phyloP scores from a whole-genome alignment of 2,888 invertebrate genomes.

The Tenthredo livida region DNA sequence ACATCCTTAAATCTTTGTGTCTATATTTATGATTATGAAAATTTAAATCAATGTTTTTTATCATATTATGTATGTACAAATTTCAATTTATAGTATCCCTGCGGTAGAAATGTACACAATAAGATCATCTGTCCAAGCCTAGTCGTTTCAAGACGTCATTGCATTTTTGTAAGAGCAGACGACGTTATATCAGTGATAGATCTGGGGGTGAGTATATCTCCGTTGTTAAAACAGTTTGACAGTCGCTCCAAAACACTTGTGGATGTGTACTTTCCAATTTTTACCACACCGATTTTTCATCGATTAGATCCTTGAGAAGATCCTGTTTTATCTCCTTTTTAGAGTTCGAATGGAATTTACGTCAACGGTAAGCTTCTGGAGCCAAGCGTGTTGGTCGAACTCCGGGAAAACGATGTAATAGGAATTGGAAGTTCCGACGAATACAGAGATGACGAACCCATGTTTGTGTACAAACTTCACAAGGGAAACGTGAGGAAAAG shows the following conservation, averaged over 20 bases:
- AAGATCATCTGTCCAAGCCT: conserved; percentile 67
- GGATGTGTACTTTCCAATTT: not conserved
- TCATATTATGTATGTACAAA: not conserved
- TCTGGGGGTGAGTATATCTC: conserved; percentile 62
- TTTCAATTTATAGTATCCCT: conserved; percentile 66
- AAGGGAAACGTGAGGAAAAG: conserved; percentile 52
- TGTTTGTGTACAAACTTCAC: conserved; percentile 60
- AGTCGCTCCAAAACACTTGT: not conserved
- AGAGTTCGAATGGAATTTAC: conserved; percentile 83
- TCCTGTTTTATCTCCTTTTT: conserved; percentile 61
- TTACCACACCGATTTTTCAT: not conserved
- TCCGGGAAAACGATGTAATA: conserved; percentile 79
- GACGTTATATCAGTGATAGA: conserved; percentile 67
- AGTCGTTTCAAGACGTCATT: conserved; percentile 70
- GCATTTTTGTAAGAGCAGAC: conserved; percentile 63
- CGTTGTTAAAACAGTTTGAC: not conserved
- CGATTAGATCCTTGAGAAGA: too few species aligned
- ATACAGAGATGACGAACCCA: conserved; percentile 1
- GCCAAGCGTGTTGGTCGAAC: conserved; percentile 72
- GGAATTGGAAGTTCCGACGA: conserved; percentile 78
- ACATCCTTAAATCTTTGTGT: not conserved
- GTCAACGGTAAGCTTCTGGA: conserved; percentile 79
- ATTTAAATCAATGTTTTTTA: too few species aligned
- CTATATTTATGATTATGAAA: too few species aligned
- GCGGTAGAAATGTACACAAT: conserved; percentile 69